Evolutionary conservation across 2,113 vertebrate genomes (phyloP), one percentile per base, ranked within the genome.

Genomic region (Heterotis niloticus): DNA sequence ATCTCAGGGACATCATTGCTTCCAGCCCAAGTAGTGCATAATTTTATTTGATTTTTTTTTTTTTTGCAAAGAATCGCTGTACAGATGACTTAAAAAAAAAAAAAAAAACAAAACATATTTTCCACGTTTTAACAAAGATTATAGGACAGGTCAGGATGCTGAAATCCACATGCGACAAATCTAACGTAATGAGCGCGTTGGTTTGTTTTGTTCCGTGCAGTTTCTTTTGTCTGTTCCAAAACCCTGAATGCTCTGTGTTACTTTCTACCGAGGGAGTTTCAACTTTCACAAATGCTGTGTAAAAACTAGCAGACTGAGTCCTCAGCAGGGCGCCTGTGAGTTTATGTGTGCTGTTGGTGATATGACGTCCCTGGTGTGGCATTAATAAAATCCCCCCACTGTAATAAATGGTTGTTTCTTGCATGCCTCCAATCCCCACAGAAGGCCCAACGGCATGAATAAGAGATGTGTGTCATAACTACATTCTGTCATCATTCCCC

Each of bases 381-480:
- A 85, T 78, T 57, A 86, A 84, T 82, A 89, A 87, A 85, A 87
- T 17, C 71, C n/a, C 54, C 14, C 23, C 23, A 86, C 78, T 74
- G 76, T 81, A 82, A 89, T 79, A 87, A 86, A 88, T 86, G 79
- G 78, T 86, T 86, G 84, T 90, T 90, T 89, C 81, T 84, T 60
- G 78, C 83, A 83, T 83, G 85, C 83, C 84, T 81, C 82, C 78
- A 88, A 83, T 84, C 88, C 85, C 85, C 65, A 10, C 75, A 80
- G 85, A 81, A 79, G 67, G 83, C 84, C 84, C 84, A 83, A 85
- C 86, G 89, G 82, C 89, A 90, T 86, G 82, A 92, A 93, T 89
- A 90, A 91, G 89, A 93, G 82, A 88, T 87, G 87, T 82, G 56
- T 83, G 84, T 81, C 12, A 86, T 88, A 89, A 91, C 88, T 88